These are phyloP conservation scores for Dromius quadrimaculatus DNA, from an alignment of 2,888 invertebrate genomes.

Conservation along the genomic window DNA sequence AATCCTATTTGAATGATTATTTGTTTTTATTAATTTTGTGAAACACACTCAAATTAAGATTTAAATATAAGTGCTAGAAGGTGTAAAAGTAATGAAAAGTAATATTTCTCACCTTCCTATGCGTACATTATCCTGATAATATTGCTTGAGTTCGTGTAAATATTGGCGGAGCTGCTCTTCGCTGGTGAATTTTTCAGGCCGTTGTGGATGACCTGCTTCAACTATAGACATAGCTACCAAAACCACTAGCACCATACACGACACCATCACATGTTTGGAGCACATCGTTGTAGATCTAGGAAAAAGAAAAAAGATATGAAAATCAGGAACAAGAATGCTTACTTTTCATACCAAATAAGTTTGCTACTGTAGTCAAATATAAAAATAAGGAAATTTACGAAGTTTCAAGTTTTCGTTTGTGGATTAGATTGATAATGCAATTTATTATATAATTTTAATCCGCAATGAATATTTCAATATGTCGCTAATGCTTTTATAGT, in stretches of 20 bases:
- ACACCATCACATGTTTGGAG: slow-evolving; percentile 53
- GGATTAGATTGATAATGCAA: too few relatives aligned
- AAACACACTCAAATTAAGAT: background rate
- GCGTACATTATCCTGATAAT: slow-evolving; percentile 48
- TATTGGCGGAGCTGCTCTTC: slow-evolving; percentile 56
- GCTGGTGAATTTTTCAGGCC: slow-evolving; percentile 55
- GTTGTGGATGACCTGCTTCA: slow-evolving; percentile 51
- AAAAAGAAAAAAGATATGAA: too few relatives aligned
- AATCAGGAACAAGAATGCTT: too few relatives aligned
- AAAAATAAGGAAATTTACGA: too few relatives aligned
- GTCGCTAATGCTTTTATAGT: too few relatives aligned
- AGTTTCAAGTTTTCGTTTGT: too few relatives aligned
- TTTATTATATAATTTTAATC: too few relatives aligned
- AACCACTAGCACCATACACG: slow-evolving; percentile 52
- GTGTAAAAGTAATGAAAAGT: background rate
- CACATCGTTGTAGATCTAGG: slow-evolving; percentile 49
- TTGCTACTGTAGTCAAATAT: too few relatives aligned
- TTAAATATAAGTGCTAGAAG: background rate
- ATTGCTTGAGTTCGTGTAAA: slow-evolving; percentile 54
- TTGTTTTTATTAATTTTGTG: background rate
- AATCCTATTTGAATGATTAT: background rate
- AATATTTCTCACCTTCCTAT: slow-evolving; percentile 30
- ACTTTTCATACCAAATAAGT: too few relatives aligned
- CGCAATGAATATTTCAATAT: too few relatives aligned
- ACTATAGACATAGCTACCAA: slow-evolving; percentile 51